Percentiles rank a stretch among this genome's conserved stretches.
These are phyloP conservation scores for Holothuria scabra DNA, from an alignment of 53 echinoderm and acorn worm genomes.

Conservation along the genomic window DNA sequence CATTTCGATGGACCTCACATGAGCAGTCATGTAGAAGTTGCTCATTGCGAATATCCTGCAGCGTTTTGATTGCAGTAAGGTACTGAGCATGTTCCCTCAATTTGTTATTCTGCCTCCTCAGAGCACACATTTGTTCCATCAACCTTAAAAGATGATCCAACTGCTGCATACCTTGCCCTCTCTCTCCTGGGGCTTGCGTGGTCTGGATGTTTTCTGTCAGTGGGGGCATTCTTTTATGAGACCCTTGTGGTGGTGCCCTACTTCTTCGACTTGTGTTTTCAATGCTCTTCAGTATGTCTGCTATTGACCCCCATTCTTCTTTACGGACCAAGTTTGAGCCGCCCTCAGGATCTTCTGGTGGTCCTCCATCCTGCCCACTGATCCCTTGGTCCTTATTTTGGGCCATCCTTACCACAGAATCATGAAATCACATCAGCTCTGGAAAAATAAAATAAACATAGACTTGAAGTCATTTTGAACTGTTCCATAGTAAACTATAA, in stretches of 20 bases:
- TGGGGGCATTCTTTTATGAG: conserved; percentile 70
- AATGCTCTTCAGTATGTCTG: conserved; percentile 84
- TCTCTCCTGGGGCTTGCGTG: conserved; percentile 33
- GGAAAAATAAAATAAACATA: not conserved
- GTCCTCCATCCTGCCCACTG: conserved; percentile 20
- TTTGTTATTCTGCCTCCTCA: conserved; percentile 84
- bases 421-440: not conserved
- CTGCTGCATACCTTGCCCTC: conserved; percentile 93
- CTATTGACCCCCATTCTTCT: conserved; percentile 94
- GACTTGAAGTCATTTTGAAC: no score
- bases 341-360: conserved; percentile 13
- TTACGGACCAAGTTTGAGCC: conserved; percentile 29
- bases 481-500: no score
- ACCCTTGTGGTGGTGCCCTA: conserved; percentile 35
- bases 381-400: not conserved
- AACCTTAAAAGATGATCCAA: conserved; percentile 82
- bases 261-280: conserved; percentile 69
- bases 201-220: conserved; percentile 89
- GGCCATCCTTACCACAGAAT: not conserved
- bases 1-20: conserved; percentile 72
- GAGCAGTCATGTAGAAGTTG: conserved; percentile 77
- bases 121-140: conserved; percentile 97
- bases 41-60: conserved; percentile 91
- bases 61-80: conserved; percentile 81
- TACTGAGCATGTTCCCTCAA: conserved; percentile 92